Conservation (phyloP, 2,888 invertebrate species). For the Philopedon plagiatum region DNA sequence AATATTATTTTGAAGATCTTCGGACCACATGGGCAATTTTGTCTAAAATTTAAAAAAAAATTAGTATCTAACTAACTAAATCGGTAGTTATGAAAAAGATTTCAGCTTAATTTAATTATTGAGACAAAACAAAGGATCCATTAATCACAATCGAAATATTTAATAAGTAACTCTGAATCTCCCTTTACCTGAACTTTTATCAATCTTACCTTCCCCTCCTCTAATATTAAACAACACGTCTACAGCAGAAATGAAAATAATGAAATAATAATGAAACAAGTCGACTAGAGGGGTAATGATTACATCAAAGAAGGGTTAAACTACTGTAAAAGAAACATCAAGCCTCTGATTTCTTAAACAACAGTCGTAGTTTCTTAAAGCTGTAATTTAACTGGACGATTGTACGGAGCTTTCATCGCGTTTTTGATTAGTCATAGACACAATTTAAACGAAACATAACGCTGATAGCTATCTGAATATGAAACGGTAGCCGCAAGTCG, state of each 20-base stretch:
- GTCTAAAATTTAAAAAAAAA: too few relatives aligned
- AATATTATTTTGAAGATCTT: too few relatives aligned
- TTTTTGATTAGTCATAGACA: slow-evolving; percentile 70
- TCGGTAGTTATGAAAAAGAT: too few relatives aligned
- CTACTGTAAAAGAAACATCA: slow-evolving; percentile 58
- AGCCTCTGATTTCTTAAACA: slow-evolving; percentile 30
- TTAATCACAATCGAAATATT: slow-evolving; percentile 34
- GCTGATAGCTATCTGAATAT: slow-evolving; percentile 69
- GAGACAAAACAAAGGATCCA: slow-evolving; percentile 16
- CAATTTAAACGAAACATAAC: slow-evolving; percentile 68
- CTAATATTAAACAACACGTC: slow-evolving; percentile 63
- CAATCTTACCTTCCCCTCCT: slow-evolving; percentile 39
- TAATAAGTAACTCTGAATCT: slow-evolving; percentile 27
- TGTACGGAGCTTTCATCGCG: slow-evolving; percentile 64
- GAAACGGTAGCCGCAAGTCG: slow-evolving; percentile 66
- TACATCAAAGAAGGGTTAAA: slow-evolving; percentile 69
- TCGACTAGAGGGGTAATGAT: slow-evolving; percentile 68
- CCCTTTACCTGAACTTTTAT: slow-evolving; percentile 45
- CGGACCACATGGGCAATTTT: too few relatives aligned
- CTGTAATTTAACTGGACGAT: slow-evolving; percentile 55
- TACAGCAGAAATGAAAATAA: slow-evolving; percentile 70
- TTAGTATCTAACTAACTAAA: too few relatives aligned
- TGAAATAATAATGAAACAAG: slow-evolving; percentile 71
- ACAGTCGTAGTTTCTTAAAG: slow-evolving; percentile 3
- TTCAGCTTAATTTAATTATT: slow-evolving; percentile 2